phyloP scores from a whole-genome alignment of 2,888 invertebrate species.

The Volucella inflata region DNA sequence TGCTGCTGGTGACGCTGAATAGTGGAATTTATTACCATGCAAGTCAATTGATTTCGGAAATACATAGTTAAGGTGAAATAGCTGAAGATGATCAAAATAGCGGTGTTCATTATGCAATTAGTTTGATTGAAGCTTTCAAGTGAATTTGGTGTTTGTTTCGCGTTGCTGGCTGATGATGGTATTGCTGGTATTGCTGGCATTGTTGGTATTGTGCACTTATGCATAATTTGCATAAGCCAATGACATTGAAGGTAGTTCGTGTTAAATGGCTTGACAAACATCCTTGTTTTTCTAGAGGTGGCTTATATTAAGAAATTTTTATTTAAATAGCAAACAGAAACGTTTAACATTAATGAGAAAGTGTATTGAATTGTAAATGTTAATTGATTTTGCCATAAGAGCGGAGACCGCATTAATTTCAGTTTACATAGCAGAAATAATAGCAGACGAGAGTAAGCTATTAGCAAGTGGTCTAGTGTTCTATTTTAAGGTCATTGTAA shows the following conservation, averaged over 20 bases:
- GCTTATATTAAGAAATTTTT: neutral
- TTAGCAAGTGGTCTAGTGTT: no score
- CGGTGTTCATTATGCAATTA: constrained; percentile 59
- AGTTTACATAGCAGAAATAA: no score
- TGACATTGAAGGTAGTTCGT: constrained; percentile 46
- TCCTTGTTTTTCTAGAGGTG: neutral
- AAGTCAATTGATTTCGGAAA: constrained; percentile 46
- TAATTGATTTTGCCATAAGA: no score
- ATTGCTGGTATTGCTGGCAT: no score
- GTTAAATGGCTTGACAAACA: constrained; percentile 20
- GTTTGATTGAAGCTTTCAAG: constrained; percentile 15
- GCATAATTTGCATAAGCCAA: constrained; percentile 55
- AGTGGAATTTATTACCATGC: constrained; percentile 28
- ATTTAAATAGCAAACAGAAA: no score
- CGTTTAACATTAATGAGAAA: no score
- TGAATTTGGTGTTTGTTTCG: neutral
- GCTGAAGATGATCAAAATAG: constrained; percentile 30
- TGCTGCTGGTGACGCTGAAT: constrained; percentile 36
- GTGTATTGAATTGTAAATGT: no score
- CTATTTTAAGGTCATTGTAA: no score
- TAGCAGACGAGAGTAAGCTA: no score
- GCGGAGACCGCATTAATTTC: no score
- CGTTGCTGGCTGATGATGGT: no score
- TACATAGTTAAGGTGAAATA: constrained; percentile 51
- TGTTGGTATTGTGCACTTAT: constrained; percentile 15